Evolutionary conservation across 2,797 vertebrate genomes (phyloP), one percentile per base, ranked within the genome.

Genomic region (Neosilurus hyrtlii): DNA sequence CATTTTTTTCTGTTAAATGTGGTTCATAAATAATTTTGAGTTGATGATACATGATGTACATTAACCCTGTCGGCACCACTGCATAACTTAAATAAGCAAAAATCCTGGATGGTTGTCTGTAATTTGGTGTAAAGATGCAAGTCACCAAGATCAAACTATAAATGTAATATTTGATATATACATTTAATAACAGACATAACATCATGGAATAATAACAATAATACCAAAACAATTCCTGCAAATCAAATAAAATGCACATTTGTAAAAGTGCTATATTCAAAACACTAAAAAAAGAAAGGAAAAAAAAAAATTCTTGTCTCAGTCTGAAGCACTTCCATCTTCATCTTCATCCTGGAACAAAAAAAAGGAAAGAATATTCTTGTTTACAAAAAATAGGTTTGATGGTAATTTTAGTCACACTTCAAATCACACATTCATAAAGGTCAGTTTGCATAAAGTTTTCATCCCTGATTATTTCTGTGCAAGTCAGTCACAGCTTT

Each of bases 281-380:
- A 81, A 79, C 20, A 68, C 24, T 68, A 43, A 26, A 65, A 20
- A 10, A 43, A 14, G 0, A 56, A 51, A 8, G 2, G 18, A 52
- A 14, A 16, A 2, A 20, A 24, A 0, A 37, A 22, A 8, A 11
- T 0, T 5, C 65, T 43, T 7, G 43, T 82, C 52, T 87, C 89
- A 94, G 86, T 94, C 94, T 0, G 94, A 94, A 57, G 88, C 85
- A 20, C 93, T 92, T 73, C 89, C 90, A 70, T 87, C 88, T 51
- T 91, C 91, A 82, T 90, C 90, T 71, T 87, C 90, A 81, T 92
- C 93, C 94, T 95, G 87, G n/a, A 52, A 30, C 26, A 30, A 22
- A 10, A 77, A 16, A 56, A 2, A 63, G 84, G 71, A 83, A 9
- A 67, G 10, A 37, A 56, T 80, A 74, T 10, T 56, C 10, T 77